phyloP scores from a whole-genome alignment of 2,113 vertebrate species.

The Apteryx owenii region DNA sequence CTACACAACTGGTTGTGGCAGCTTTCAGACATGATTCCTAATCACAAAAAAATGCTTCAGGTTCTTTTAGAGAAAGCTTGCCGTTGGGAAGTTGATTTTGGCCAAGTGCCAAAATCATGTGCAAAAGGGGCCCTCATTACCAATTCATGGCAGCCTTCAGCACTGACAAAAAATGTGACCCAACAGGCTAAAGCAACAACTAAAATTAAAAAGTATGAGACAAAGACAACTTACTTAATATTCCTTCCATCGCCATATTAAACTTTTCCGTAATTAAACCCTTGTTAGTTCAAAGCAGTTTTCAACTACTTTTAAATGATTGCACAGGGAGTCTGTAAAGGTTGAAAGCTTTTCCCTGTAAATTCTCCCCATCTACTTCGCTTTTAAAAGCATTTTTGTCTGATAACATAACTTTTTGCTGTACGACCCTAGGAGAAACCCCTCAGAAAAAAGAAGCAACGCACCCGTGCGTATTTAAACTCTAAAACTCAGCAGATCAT shows the following conservation, averaged over 20 bases:
- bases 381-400: conserved; percentile 66
- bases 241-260: conserved; percentile 82
- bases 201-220: conserved; percentile 85
- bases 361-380: conserved; percentile 60
- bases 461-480: not conserved
- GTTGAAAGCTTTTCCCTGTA: conserved; percentile 71
- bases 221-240: conserved; percentile 86
- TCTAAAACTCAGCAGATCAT: conserved; percentile 7
- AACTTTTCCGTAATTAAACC: conserved; percentile 84
- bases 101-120: conserved; percentile 84
- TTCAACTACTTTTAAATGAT: conserved; percentile 78
- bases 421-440: not conserved
- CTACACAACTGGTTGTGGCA: conserved; percentile 81
- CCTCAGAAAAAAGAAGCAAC: conserved; percentile 4
- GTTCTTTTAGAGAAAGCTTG: conserved; percentile 85
- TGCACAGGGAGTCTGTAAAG: conserved; percentile 75
- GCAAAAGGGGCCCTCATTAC: conserved; percentile 85
- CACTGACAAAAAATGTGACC: conserved; percentile 86
- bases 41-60: conserved; percentile 77
- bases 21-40: conserved; percentile 81
- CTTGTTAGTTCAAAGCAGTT: conserved; percentile 79
- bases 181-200: conserved; percentile 86
- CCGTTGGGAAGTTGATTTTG: conserved; percentile 88
- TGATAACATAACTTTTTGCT: conserved; percentile 67
- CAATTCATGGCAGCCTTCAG: conserved; percentile 87